Percentiles rank a stretch among this genome's conserved stretches.
Conservation (phyloP, 2,797 vertebrate species). For the Agapornis canus region DNA sequence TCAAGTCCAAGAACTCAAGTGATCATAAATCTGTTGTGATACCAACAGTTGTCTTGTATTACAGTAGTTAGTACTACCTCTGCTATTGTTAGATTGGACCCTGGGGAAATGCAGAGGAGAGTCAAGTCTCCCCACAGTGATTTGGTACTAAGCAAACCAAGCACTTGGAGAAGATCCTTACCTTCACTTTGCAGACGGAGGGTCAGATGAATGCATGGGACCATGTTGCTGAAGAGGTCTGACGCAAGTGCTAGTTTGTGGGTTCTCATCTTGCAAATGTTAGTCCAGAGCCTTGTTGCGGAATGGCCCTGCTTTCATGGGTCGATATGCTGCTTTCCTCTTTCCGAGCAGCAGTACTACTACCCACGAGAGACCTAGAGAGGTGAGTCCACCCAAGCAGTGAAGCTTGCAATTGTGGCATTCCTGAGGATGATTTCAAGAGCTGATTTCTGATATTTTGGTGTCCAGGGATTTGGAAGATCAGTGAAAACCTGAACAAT, state of each 20-base stretch:
- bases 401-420: background rate
- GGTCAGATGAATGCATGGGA: background rate
- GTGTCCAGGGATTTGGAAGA: background rate
- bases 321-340: background rate
- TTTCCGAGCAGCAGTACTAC: background rate
- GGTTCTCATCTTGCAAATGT: background rate
- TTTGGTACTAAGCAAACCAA: background rate
- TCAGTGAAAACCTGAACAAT: background rate
- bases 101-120: background rate
- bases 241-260: background rate
- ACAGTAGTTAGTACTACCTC: background rate
- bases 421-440: background rate
- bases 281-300: background rate
- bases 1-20: background rate
- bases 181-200: background rate
- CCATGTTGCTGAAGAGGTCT: background rate
- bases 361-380: background rate
- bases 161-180: background rate
- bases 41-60: background rate
- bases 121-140: background rate
- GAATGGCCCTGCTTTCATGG: background rate
- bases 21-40: constrained; percentile 35
- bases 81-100: constrained; percentile 2
- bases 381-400: background rate
- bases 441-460: background rate